Evolutionary conservation across 1,140 invertebrate species (phyloP), one percentile per base, ranked within the genome.

Genomic region (Drosophila subobscura): DNA sequence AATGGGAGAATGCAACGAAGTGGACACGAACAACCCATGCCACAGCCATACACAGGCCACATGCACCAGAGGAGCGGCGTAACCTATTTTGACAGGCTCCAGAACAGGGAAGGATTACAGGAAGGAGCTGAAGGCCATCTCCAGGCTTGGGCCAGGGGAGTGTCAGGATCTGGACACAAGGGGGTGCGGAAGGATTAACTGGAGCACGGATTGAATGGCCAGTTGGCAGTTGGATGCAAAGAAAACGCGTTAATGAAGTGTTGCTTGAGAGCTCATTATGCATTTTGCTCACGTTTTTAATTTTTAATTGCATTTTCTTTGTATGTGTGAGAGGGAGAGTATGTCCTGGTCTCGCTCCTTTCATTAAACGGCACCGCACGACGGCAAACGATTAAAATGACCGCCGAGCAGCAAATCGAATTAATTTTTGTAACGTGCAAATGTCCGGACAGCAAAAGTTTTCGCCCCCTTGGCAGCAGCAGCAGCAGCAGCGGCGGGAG

Each of bases 391-490:
- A 89, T 89, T 89, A 90, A 90, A 80, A 79, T 79, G 74, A 90
- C 88, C 88, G 77, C 88, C 77, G 81, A 85, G 72, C 83, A 81
- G 72, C 88, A 90, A 90, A 90, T 90, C 83, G 88, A 90, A 88
- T 90, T 90, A 90, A 90, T 90, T 90, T 90, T 85, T 88, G 88
- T 90, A 90, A 90, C 73, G 83, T 80, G 83, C 72, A 90, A 90
- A 90, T 84, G 79, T 72, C 75, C 70, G 77, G 59, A 61, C 49
- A 72, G 63, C 63, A 75, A 67, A 75, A 75, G 61, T 59, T 67
- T 65, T 55, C 50, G 46, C 45, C 10, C 10, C 54, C 76, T 52
- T 1, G 55, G 22, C 37, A 60, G 22, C 56, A 45, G 40, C 66
- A 49, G n/a, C 52, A 20, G 8, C 8, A n/a, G 23, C 42, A 45